Evolutionary conservation across 2,113 vertebrate species (phyloP), one percentile per base, ranked within the genome.

Genomic region (Verasper variegatus): DNA sequence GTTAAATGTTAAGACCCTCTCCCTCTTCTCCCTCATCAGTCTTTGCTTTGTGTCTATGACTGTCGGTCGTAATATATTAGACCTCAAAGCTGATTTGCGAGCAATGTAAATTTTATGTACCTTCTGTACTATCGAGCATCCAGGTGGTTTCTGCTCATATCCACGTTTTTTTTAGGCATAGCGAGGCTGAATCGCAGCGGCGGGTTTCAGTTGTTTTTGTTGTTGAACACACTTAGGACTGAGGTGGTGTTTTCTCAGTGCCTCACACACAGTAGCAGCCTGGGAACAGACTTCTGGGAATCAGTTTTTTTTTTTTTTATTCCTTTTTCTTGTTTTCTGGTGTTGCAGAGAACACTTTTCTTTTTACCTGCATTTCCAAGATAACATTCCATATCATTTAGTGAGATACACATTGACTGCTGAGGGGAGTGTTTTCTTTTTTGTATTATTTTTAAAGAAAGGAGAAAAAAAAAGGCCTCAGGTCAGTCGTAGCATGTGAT

Each of bases 401-500:
- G 68, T 72, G 66, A 73, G 73, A 70, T 65, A 52, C 66, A 65
- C 27, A 31, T 64, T 56, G 78, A 84, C 69, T 75, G 74, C 70
- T 37, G 76, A 80, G 83, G 73, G 74, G 68, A 69, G n/a, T 23
- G 20, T 75, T 69, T 79, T 78, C 1, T 82, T 73, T 63, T 56
- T 66, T 76, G 10, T 71, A 27, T 78, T 75, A 20, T 80, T 76
- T 78, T 78, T 79, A 4, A 81, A 81, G 54, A 78, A 80, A 74
- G 64, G 71, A 67, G 18, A 55, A 35, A 55, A 42, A 65, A 42
- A 71, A 81, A 79, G 35, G 77, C 84, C 90, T 91, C 86, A 88
- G 87, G 89, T 89, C 88, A 82, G 85, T 87, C 27, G 82, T 88
- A 92, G 92, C 92, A 93, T 89, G 88, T 80, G 76, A 86, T 84